These are phyloP conservation scores for Hydriomena furcata DNA, from an alignment of 2,888 invertebrate genomes.

Conservation along the genomic window DNA sequence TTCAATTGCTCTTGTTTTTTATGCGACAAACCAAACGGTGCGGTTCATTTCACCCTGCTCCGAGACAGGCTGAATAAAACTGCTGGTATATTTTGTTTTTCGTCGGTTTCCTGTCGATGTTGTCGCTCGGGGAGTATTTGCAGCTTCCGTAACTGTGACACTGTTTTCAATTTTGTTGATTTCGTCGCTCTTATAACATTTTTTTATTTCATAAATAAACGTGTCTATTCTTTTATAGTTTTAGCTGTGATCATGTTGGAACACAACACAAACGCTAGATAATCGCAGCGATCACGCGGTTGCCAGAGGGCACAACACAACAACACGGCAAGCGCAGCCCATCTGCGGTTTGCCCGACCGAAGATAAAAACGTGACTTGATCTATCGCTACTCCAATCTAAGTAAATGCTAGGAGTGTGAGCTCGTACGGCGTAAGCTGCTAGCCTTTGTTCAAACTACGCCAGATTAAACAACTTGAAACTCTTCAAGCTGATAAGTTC, in stretches of 20 bases:
- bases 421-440: constrained; percentile 7
- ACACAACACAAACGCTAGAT: constrained; percentile 17
- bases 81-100: constrained; percentile 31
- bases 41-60: constrained; percentile 29
- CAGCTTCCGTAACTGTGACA: constrained; percentile 22
- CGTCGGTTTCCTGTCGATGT: constrained; percentile 21
- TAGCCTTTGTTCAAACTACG: constrained; percentile 16
- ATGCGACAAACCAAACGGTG: constrained; percentile 41
- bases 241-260: constrained; percentile 11
- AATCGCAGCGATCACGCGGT: constrained; percentile 35
- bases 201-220: constrained; percentile 19
- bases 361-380: constrained; percentile 54
- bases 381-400: constrained; percentile 47
- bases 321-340: constrained; percentile 27
- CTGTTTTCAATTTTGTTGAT: constrained; percentile 27
- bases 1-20: constrained; percentile 55
- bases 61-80: constrained; percentile 26
- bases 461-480: too few relatives aligned
- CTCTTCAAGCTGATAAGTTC: background rate
- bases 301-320: constrained; percentile 35
- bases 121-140: constrained; percentile 25
- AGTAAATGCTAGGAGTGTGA: constrained; percentile 26
- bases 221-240: constrained; percentile 9
- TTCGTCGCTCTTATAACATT: constrained; percentile 20
- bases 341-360: constrained; percentile 28